A percentile compares a stretch with the other conserved stretches of the same genome.
Conservation (phyloP, 2,888 invertebrate genomes). For the Andrena minutula region DNA sequence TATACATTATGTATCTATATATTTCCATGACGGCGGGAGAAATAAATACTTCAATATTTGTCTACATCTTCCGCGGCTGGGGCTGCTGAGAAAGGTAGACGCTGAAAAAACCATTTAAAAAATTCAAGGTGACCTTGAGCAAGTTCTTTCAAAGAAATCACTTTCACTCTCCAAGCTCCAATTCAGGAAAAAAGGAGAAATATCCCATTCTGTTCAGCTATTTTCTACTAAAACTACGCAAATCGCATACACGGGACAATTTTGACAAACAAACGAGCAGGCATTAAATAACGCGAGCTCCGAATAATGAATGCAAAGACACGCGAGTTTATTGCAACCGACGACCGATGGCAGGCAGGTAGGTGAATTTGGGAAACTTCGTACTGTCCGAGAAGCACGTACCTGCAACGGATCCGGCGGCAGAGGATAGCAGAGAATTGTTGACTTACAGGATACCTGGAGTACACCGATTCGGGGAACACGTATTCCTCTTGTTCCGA, state of each 20-base stretch:
- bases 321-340: not conserved
- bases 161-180: not conserved
- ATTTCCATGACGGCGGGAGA: too few species aligned
- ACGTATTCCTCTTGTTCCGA: not conserved
- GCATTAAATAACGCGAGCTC: not conserved
- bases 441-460: slow-evolving; percentile 25
- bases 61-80: not conserved
- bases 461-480: not conserved
- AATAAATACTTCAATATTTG: too few species aligned
- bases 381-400: not conserved
- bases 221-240: not conserved
- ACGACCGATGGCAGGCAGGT: not conserved
- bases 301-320: not conserved
- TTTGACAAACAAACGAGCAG: not conserved
- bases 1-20: not conserved
- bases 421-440: slow-evolving; percentile 41
- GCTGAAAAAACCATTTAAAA: not conserved
- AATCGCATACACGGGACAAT: not conserved
- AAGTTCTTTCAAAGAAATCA: slow-evolving; percentile 1
- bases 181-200: not conserved
- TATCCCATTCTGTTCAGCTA: not conserved
- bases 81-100: not conserved
- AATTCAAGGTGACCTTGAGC: slow-evolving; percentile 6
- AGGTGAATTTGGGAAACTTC: not conserved
- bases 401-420: not conserved